Evolutionary conservation across 2,113 vertebrate genomes (phyloP).

Genomic region (Aix galericulata): DNA sequence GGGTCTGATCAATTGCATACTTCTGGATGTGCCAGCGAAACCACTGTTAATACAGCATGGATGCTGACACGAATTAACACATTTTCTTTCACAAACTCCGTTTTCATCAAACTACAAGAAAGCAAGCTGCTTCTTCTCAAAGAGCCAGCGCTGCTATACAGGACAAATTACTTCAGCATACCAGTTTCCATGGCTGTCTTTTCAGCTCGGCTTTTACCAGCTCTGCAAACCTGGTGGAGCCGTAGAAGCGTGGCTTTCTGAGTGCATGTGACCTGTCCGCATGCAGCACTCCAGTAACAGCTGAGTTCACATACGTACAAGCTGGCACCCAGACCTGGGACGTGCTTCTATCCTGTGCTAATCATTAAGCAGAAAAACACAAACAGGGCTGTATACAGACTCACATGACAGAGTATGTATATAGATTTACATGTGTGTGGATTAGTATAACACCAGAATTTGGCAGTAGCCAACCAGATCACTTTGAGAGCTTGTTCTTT

Average conservation of each 20-base stretch:
- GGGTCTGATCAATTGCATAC: background rate
- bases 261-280: rapidly evolving
- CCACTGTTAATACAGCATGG: rapidly evolving
- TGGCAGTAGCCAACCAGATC: background rate
- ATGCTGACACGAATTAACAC: background rate
- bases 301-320: rapidly evolving
- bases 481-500: background rate
- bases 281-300: background rate
- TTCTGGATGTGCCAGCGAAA: background rate
- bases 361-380: background rate
- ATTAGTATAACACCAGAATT: background rate
- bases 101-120: background rate
- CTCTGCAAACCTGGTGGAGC: background rate
- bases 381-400: background rate
- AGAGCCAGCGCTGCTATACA: background rate
- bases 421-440: rapidly evolving
- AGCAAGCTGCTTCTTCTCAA: background rate
- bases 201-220: background rate
- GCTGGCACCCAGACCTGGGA: too few species aligned
- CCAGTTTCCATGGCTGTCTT: background rate
- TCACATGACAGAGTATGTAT: background rate
- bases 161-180: background rate
- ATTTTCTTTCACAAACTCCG: rapidly evolving
- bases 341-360: too few species aligned
- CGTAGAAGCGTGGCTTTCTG: background rate